Evolutionary conservation across 2,888 invertebrate genomes (phyloP).

Genomic region (Criorhina ranunculi): DNA sequence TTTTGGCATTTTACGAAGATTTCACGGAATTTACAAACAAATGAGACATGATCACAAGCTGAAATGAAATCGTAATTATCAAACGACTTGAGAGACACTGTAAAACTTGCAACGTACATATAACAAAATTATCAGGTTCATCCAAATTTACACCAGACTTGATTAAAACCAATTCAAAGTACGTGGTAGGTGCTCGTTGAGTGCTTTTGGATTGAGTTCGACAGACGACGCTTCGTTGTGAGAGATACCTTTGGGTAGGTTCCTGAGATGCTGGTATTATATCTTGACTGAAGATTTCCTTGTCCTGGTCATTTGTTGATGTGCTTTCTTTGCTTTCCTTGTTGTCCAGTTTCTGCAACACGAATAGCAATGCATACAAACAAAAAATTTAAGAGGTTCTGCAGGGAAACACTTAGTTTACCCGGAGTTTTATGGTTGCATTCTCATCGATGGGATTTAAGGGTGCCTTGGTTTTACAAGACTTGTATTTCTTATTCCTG

Average conservation of each 20-base stretch:
- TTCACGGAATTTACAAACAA: slow-evolving; percentile 85
- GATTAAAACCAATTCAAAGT: slow-evolving; percentile 82
- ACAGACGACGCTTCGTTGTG: slow-evolving; percentile 82
- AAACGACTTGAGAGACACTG: no score
- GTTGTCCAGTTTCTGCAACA: slow-evolving; percentile 50
- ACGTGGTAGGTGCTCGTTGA: slow-evolving; percentile 82
- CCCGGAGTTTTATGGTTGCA: slow-evolving; percentile 81
- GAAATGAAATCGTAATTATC: not conserved
- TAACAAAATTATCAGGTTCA: slow-evolving; percentile 81
- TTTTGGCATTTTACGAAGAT: slow-evolving; percentile 84
- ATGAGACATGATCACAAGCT: slow-evolving; percentile 85
- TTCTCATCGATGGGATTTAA: slow-evolving; percentile 81
- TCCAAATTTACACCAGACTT: slow-evolving; percentile 82
- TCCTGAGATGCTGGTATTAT: slow-evolving; percentile 83
- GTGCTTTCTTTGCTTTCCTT: slow-evolving; percentile 49
- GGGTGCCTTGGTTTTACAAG: slow-evolving; percentile 60
- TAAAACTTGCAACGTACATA: slow-evolving; percentile 77
- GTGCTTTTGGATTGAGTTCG: slow-evolving; percentile 81
- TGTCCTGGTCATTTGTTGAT: slow-evolving; percentile 61
- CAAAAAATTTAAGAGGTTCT: no score
- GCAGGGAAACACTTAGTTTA: slow-evolving; percentile 65
- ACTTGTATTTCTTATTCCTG: slow-evolving; percentile 71
- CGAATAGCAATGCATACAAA: not conserved
- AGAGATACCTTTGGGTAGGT: slow-evolving; percentile 83
- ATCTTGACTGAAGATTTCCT: slow-evolving; percentile 80